phyloP scores from a whole-genome alignment of 2,888 invertebrate genomes.

The Danaus chrysippus region DNA sequence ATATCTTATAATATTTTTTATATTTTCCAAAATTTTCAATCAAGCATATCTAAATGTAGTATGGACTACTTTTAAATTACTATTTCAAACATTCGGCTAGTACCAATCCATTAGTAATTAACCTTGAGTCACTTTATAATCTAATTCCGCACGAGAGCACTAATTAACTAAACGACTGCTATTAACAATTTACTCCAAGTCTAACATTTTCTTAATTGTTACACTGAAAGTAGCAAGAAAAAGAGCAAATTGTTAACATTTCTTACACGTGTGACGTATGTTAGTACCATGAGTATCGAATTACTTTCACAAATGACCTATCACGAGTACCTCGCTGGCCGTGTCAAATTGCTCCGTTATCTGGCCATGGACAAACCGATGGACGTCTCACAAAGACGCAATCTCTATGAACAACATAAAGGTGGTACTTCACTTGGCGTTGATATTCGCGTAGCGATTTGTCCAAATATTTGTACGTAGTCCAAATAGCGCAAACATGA shows the following conservation, averaged over 20 bases:
- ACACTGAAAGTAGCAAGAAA: not conserved
- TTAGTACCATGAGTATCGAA: not conserved
- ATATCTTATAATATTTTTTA: too few species aligned
- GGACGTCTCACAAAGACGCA: not conserved
- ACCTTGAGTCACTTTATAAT: not conserved
- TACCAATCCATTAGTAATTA: not conserved
- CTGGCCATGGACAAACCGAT: slow-evolving; percentile 14
- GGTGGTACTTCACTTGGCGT: too few species aligned
- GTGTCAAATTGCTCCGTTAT: slow-evolving; percentile 37
- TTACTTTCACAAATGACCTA: slow-evolving; percentile 63
- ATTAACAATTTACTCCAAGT: not conserved
- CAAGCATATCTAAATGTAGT: too few species aligned
- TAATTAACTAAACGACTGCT: slow-evolving; percentile 1
- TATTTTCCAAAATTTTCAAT: too few species aligned
- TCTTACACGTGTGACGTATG: not conserved
- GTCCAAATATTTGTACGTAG: too few species aligned
- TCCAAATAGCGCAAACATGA: too few species aligned
- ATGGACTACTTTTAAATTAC: too few species aligned
- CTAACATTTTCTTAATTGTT: not conserved
- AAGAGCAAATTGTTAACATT: not conserved
- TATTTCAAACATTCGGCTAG: not conserved
- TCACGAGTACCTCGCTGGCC: slow-evolving; percentile 49
- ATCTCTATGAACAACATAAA: too few species aligned
- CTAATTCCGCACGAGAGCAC: not conserved
- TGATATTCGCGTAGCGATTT: too few species aligned